A percentile compares a stretch with the other conserved stretches of the same genome.
These are phyloP conservation scores for Philereme transversata DNA, from an alignment of 2,888 invertebrate species.

Conservation along the genomic window DNA sequence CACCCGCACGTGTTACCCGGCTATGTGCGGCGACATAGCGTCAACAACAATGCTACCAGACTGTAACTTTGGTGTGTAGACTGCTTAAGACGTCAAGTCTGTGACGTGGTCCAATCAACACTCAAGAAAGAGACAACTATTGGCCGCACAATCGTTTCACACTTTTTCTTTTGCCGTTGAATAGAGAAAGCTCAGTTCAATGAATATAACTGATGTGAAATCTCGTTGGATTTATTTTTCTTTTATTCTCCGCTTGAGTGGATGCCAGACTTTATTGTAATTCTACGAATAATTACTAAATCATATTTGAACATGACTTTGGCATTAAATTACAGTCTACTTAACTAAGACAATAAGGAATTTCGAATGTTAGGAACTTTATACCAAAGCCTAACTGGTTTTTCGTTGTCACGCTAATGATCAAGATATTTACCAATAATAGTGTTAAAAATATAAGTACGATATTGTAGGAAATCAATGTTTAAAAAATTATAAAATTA, in stretches of 20 bases:
- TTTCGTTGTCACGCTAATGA: neutral
- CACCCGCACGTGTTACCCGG: too few species aligned
- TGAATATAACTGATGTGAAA: neutral
- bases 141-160: too few species aligned
- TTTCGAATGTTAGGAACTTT: constrained; percentile 58
- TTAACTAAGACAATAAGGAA: constrained; percentile 37
- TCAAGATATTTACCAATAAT: constrained; percentile 6
- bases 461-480: neutral
- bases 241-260: neutral
- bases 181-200: too few species aligned
- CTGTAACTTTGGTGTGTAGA: too few species aligned
- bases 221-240: too few species aligned
- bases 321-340: constrained; percentile 47
- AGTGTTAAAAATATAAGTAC: constrained; percentile 2
- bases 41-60: too few species aligned
- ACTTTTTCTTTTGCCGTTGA: too few species aligned
- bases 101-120: too few species aligned
- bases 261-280: constrained; percentile 34
- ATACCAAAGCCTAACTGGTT: constrained; percentile 42
- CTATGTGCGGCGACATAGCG: too few species aligned
- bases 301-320: constrained; percentile 51
- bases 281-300: constrained; percentile 43
- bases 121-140: too few species aligned
- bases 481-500: neutral
- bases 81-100: too few species aligned